A percentile compares a stretch with the other conserved stretches of the same genome.
These are phyloP conservation scores for Styela clava DNA, from an alignment of 23 tunicate genomes.

Conservation along the genomic window DNA sequence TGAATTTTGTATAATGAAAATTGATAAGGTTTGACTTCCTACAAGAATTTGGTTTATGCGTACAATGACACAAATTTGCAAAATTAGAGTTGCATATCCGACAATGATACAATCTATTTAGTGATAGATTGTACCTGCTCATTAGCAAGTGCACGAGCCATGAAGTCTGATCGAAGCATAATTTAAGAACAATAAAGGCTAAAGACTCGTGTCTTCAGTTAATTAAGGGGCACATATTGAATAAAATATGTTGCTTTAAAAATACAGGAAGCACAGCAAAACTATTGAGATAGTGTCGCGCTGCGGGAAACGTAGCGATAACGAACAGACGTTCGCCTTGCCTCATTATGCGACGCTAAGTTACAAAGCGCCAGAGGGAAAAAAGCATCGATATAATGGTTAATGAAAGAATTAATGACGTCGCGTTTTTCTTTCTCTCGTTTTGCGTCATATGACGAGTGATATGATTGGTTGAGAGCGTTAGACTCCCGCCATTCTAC, in stretches of 20 bases:
- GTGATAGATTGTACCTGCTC: slow-evolving; percentile 1
- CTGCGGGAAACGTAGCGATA: slow-evolving; percentile 3
- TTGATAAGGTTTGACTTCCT: not conserved
- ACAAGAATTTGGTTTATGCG: not conserved
- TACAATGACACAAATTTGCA: not conserved
- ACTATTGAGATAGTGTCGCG: not conserved
- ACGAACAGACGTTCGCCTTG: slow-evolving; percentile 18
- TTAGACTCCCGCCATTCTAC: slow-evolving; percentile 31
- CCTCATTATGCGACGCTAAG: slow-evolving; percentile 12
- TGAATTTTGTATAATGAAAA: no score
- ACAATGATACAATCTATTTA: not conserved
- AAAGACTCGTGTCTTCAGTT: not conserved
- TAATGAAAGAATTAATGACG: not conserved
- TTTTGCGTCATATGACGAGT: not conserved
- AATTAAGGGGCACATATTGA: not conserved
- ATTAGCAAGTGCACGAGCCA: slow-evolving; percentile 10
- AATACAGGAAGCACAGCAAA: not conserved
- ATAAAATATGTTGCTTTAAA: not conserved
- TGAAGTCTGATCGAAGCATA: not conserved
- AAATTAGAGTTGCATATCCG: not conserved
- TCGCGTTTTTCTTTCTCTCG: slow-evolving; percentile 6
- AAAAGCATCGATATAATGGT: not conserved
- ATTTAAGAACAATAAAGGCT: slow-evolving; percentile 5
- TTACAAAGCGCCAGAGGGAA: slow-evolving; percentile 7
- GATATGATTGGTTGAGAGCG: slow-evolving; percentile 27